Base-by-base conservation (phyloP, 2,888 invertebrate genomes). In the Aethes cnicana region DNA sequence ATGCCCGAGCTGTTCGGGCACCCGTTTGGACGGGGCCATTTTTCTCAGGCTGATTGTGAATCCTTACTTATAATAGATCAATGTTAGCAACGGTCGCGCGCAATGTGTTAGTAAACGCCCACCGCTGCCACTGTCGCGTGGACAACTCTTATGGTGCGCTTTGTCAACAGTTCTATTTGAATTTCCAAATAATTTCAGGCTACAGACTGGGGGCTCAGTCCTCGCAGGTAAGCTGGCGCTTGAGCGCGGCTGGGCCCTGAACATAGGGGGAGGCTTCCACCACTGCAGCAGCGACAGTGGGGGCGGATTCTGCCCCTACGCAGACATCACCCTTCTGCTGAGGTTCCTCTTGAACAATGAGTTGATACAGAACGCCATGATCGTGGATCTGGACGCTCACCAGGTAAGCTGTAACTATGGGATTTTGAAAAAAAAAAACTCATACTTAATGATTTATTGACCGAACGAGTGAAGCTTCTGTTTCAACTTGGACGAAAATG, bases 211-310 rank as follows among this genome's bases (percentile, higher is more conserved):
- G 1, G 96, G 97, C 0, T 94, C 95, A 1, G 92, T 97, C 43
- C 76, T 96, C 61, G 96, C 96, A 0, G 96, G 95, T 0, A 94
- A 95, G 74, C 74, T 97, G 52, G 97, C 97, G 0, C 62, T 97
- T 28, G 94, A 96, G 59, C 82, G 94, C 26, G 96, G 96, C 2
- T 97, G 96, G 96, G 93, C 96, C 0, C 95, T 97, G 55, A 97
- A 97, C 75, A 91, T 97, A 16, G 97, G 97, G 0, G 97, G 96
- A 7, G 97, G 97, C 0, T 97, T 97, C 81, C 97, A 97, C 80
- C 97, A 97, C 76, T 97, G 97, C 75, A 94, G 94, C 57, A 90
- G 92, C 0, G 86, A 91, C 47, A 85, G 84, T 49, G 97, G 97
- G 2, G 96, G 95, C 0, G 97, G 97, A 0, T 97, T 97, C 84